phyloP scores from a whole-genome alignment of 2,888 invertebrate species.

The Aleiodes alternator region DNA sequence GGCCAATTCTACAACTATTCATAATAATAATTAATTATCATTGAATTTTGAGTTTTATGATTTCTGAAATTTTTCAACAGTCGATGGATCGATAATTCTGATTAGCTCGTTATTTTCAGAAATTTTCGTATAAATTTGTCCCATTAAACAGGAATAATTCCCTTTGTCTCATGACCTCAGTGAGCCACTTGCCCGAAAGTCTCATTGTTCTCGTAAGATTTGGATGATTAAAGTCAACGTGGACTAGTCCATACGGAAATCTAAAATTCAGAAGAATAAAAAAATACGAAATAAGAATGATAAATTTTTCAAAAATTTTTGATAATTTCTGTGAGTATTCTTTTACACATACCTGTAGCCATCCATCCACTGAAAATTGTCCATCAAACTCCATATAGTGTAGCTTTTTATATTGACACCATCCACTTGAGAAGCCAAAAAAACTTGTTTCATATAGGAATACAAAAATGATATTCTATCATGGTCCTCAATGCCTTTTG shows the following conservation, averaged over 20 bases:
- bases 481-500: constrained; percentile 59
- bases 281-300: too few species aligned
- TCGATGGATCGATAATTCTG: too few species aligned
- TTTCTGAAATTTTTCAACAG: too few species aligned
- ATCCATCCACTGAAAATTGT: constrained; percentile 81
- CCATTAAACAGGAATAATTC: neutral
- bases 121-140: neutral
- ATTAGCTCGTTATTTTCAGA: too few species aligned
- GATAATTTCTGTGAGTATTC: neutral
- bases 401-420: constrained; percentile 78
- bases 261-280: neutral
- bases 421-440: constrained; percentile 75
- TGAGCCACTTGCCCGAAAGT: neutral
- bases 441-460: constrained; percentile 75
- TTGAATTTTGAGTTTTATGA: too few species aligned
- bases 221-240: constrained; percentile 20
- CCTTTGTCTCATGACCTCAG: neutral
- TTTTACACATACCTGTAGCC: constrained; percentile 77
- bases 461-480: constrained; percentile 66
- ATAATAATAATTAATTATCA: too few species aligned
- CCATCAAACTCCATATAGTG: constrained; percentile 80
- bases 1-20: too few species aligned
- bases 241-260: neutral
- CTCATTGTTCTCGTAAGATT: neutral
- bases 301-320: neutral